phyloP scores from a whole-genome alignment of 1,140 invertebrate genomes.

The Lasioglossum albipes region DNA sequence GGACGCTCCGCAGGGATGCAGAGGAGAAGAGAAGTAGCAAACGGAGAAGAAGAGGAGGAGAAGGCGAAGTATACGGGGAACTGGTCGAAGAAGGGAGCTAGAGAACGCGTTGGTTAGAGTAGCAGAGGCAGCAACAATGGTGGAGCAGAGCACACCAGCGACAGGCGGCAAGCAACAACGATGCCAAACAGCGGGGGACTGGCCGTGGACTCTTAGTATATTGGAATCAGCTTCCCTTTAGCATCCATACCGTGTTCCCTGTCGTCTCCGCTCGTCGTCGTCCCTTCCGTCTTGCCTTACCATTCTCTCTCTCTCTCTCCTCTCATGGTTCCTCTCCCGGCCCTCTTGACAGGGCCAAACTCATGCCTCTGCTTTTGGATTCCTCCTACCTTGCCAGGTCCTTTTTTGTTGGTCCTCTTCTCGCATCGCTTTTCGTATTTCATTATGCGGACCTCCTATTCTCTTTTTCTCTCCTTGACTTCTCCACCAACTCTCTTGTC shows the following conservation, averaged over 20 bases:
- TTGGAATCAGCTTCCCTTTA: slow-evolving; percentile 65
- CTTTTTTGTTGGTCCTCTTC: neutral
- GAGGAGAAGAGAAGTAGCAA: neutral
- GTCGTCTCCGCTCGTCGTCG: slow-evolving; percentile 14
- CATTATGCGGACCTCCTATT: slow-evolving; percentile 10
- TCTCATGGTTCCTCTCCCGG: neutral
- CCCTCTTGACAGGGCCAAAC: neutral
- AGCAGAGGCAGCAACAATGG: slow-evolving; percentile 69
- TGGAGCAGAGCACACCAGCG: slow-evolving; percentile 67
- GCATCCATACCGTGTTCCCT: slow-evolving; percentile 14
- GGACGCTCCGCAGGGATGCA: slow-evolving; percentile 31
- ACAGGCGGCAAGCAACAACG: slow-evolving; percentile 39
- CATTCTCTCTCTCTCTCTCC: neutral
- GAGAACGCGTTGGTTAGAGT: slow-evolving; percentile 25
- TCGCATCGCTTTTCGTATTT: slow-evolving; percentile 26
- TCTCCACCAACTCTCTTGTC: neutral
- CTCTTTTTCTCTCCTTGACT: neutral
- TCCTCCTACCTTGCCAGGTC: neutral
- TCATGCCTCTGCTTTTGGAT: slow-evolving; percentile 1
- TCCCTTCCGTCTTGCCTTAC: slow-evolving; percentile 18
- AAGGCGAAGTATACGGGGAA: neutral
- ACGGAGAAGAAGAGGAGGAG: slow-evolving; percentile 24
- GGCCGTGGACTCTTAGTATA: slow-evolving; percentile 74
- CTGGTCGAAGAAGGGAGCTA: neutral
- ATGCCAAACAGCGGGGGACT: slow-evolving; percentile 68